Conservation (phyloP, 2,797 vertebrate species). For the Mormyrops boulengeri region DNA sequence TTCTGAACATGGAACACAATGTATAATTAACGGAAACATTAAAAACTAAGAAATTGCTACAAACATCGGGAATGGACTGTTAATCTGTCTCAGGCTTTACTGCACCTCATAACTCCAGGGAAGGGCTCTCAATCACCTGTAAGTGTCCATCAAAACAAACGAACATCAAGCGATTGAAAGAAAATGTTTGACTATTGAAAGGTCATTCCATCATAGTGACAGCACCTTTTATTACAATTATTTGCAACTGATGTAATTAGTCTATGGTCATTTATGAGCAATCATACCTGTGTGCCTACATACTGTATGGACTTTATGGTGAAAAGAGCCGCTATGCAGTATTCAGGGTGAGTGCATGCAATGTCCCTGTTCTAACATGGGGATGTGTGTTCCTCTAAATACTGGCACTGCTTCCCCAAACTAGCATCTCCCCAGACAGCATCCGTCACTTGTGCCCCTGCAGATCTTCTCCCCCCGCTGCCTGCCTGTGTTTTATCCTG, state of each 20-base stretch:
- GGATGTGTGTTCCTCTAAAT: neutral
- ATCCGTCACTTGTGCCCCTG: neutral
- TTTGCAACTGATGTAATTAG: neutral
- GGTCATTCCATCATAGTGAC: neutral
- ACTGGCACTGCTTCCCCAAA: neutral
- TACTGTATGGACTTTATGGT: neutral
- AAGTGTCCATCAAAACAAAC: neutral
- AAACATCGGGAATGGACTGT: conserved; percentile 5
- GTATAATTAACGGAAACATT: neutral
- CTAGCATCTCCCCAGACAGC: neutral
- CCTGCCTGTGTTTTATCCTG: neutral
- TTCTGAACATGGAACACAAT: neutral
- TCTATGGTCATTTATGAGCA: neutral
- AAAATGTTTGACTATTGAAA: neutral
- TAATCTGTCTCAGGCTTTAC: neutral
- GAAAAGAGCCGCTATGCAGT: neutral
- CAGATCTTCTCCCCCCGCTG: neutral
- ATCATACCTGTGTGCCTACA: neutral
- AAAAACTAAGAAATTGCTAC: neutral
- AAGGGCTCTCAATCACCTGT: neutral
- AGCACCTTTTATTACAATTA: neutral
- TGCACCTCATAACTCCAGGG: neutral
- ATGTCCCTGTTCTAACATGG: neutral
- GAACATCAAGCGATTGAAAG: neutral
- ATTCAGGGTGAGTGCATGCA: neutral